Conservation (phyloP, 1,140 invertebrate genomes). For the Eumaeus atala region DNA sequence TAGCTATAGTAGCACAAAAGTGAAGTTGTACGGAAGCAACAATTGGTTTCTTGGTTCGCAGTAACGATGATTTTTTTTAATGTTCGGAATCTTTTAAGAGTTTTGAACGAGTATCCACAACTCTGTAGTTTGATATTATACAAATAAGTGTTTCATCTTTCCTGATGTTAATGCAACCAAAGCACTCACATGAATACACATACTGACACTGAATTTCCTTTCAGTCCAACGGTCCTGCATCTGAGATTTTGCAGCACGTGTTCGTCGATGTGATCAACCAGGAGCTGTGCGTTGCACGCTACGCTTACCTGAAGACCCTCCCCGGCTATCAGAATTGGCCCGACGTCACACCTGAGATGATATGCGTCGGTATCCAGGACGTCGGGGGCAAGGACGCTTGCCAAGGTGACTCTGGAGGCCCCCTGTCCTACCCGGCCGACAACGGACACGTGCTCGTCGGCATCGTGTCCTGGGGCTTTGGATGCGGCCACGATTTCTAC, state of each 20-base stretch:
- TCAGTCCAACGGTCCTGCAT: slow-evolving; percentile 28
- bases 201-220: neutral
- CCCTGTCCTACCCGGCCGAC: slow-evolving; percentile 63
- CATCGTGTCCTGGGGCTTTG: slow-evolving; percentile 76
- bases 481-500: slow-evolving; percentile 67
- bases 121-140: too few relatives aligned
- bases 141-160: too few relatives aligned
- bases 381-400: slow-evolving; percentile 74
- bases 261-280: slow-evolving; percentile 70
- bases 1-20: too few relatives aligned
- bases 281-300: slow-evolving; percentile 40
- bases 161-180: neutral
- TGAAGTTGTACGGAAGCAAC: too few relatives aligned
- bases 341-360: slow-evolving; percentile 43
- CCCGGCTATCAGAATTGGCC: slow-evolving; percentile 30
- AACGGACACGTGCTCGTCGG: slow-evolving; percentile 59
- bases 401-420: slow-evolving; percentile 80
- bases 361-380: slow-evolving; percentile 45
- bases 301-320: slow-evolving; percentile 35
- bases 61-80: too few relatives aligned
- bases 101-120: too few relatives aligned
- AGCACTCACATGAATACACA: neutral
- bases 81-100: too few relatives aligned
- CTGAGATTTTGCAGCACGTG: slow-evolving; percentile 35
- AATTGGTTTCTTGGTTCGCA: too few relatives aligned